Conservation (phyloP, 1,140 invertebrate genomes). For the Drosophila ficusphila region DNA sequence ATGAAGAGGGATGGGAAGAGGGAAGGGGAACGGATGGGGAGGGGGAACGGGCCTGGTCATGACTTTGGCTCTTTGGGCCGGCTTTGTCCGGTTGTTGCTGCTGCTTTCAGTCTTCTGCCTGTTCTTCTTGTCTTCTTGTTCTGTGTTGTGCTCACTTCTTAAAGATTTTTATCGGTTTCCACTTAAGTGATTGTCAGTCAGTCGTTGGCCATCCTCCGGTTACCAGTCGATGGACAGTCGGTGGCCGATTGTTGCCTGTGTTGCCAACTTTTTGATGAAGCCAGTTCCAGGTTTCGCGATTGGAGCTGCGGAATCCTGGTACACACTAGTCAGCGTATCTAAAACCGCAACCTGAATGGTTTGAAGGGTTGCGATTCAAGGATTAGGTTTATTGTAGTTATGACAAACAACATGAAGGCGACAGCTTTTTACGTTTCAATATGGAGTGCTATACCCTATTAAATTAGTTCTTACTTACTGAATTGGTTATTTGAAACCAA, state of each 20-base stretch:
- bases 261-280: constrained; percentile 11
- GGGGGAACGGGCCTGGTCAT: constrained; percentile 55
- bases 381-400: no score
- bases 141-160: constrained; percentile 40
- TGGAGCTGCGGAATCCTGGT: constrained; percentile 7
- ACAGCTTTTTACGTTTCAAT: no score
- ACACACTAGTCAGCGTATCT: not conserved
- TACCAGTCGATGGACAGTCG: constrained; percentile 43
- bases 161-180: constrained; percentile 82
- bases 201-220: constrained; percentile 64
- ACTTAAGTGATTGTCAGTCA: constrained; percentile 83
- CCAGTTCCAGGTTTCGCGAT: constrained; percentile 14
- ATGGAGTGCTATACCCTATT: no score
- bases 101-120: constrained; percentile 35
- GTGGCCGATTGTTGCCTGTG: constrained; percentile 25
- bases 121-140: constrained; percentile 27
- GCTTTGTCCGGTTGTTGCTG: constrained; percentile 43
- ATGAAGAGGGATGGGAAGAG: constrained; percentile 1
- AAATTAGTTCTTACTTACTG: no score
- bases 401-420: no score
- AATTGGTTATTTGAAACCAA: no score
- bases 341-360: no score
- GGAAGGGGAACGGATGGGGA: constrained; percentile 4
- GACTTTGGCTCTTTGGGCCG: constrained; percentile 60
- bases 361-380: no score